A percentile compares a stretch with the other conserved stretches of the same genome.
These are phyloP conservation scores for Cryptoprocta ferox DNA, from an alignment of 2,797 vertebrate species.

Conservation along the genomic window DNA sequence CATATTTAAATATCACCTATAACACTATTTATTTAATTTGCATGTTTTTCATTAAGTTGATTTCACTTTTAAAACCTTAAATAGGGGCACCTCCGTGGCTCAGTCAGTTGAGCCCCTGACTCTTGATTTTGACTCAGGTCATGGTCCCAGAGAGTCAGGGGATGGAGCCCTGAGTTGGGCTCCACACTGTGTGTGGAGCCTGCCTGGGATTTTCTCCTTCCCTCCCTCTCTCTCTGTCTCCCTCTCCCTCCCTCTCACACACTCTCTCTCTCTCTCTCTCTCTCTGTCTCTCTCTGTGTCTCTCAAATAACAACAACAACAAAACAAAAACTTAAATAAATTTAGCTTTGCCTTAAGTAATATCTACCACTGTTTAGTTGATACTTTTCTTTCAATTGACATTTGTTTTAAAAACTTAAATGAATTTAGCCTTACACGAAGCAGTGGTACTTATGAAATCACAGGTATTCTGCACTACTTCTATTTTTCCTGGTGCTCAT, in stretches of 20 bases:
- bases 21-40: background rate
- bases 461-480: background rate
- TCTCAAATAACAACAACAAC: no score
- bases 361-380: background rate
- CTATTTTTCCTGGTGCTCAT: background rate
- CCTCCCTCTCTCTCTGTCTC: no score
- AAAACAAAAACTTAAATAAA: conserved; percentile 16
- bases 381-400: conserved; percentile 17
- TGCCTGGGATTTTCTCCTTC: no score
- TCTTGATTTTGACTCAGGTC: no score
- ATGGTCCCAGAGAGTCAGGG: no score
- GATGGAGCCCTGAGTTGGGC: no score
- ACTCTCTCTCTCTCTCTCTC: no score
- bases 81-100: background rate
- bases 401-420: background rate
- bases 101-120: no score
- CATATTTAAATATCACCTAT: background rate
- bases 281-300: no score
- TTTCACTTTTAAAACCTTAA: conserved; percentile 41
- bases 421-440: background rate
- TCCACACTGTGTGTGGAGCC: no score
- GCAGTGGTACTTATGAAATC: background rate
- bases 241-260: no score
- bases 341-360: background rate
- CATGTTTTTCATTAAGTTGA: background rate